Conservation (phyloP, 2,888 invertebrate species). For the Xestia sexstrigata region DNA sequence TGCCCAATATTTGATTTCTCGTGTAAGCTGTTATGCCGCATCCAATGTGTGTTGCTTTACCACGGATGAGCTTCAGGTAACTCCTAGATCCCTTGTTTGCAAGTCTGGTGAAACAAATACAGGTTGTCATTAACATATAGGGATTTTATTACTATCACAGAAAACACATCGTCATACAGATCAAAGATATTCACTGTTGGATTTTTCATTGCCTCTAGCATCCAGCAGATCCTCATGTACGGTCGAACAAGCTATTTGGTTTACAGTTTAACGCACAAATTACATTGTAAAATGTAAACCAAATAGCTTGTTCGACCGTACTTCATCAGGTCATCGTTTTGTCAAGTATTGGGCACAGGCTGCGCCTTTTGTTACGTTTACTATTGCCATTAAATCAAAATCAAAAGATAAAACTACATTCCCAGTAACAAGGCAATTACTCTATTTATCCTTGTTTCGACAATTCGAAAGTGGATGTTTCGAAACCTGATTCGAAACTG, state of each 20-base stretch:
- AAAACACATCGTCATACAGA: neutral
- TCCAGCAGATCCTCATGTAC: neutral
- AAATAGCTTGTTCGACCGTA: no score
- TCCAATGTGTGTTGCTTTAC: constrained; percentile 52
- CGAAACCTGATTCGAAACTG: no score
- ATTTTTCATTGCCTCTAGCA: neutral
- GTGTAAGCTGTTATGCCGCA: constrained; percentile 55
- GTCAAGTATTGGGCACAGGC: neutral
- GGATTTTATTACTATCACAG: neutral
- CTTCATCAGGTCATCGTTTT: neutral
- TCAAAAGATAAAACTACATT: neutral
- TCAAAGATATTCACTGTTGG: neutral
- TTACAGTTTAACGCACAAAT: no score
- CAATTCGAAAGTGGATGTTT: no score
- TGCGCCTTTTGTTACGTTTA: neutral
- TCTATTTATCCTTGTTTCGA: no score
- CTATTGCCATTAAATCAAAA: no score
- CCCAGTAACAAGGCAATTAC: neutral
- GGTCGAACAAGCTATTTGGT: no score
- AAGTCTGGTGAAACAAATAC: constrained; percentile 12
- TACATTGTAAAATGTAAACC: no score
- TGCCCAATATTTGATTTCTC: constrained; percentile 24
- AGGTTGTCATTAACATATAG: neutral
- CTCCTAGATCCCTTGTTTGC: constrained; percentile 21
- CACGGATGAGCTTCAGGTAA: constrained; percentile 43